phyloP scores from a whole-genome alignment of 2,797 vertebrate genomes.

The Hoplostethus atlanticus region DNA sequence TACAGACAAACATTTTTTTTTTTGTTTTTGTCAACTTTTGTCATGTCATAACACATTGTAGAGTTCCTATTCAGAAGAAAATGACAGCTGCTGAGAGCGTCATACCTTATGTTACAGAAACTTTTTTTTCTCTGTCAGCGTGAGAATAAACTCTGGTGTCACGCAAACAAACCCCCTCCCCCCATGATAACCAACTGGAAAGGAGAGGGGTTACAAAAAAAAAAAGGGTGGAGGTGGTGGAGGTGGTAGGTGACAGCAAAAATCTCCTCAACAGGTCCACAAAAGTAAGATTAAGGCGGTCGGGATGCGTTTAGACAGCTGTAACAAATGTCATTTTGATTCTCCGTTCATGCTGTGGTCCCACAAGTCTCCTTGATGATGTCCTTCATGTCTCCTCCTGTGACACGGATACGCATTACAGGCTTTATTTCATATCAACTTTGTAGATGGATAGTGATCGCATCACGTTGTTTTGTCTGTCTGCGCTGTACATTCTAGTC shows the following conservation, averaged over 20 bases:
- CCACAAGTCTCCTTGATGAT: neutral
- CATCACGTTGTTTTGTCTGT: conserved; percentile 49
- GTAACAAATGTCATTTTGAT: neutral
- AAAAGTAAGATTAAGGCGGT: neutral
- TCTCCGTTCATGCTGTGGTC: conserved; percentile 3
- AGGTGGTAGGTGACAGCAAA: neutral
- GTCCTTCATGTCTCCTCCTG: conserved; percentile 2
- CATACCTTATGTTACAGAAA: conserved; percentile 64
- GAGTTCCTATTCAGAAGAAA: conserved; percentile 58
- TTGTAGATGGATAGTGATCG: conserved; percentile 34
- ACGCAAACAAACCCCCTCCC: conserved; percentile 29
- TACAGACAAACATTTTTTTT: conserved; percentile 39
- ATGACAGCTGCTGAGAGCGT: conserved; percentile 28
- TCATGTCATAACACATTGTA: conserved; percentile 41
- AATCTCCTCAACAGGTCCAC: conserved; percentile 4
- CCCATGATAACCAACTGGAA: conserved; percentile 42
- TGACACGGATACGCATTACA: conserved; percentile 4
- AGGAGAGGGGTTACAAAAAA: conserved; percentile 26
- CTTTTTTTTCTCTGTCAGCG: conserved; percentile 9
- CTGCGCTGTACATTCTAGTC: conserved; percentile 53
- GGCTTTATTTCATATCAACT: conserved; percentile 23
- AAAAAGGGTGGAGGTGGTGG: conserved; percentile 4
- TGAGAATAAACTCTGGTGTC: conserved; percentile 33
- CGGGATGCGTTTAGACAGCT: neutral
- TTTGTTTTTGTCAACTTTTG: conserved; percentile 48